Percentiles rank a stretch among this genome's conserved stretches.
These are phyloP conservation scores for Mermis nigrescens DNA, from an alignment of 2,888 invertebrate species.

Conservation along the genomic window DNA sequence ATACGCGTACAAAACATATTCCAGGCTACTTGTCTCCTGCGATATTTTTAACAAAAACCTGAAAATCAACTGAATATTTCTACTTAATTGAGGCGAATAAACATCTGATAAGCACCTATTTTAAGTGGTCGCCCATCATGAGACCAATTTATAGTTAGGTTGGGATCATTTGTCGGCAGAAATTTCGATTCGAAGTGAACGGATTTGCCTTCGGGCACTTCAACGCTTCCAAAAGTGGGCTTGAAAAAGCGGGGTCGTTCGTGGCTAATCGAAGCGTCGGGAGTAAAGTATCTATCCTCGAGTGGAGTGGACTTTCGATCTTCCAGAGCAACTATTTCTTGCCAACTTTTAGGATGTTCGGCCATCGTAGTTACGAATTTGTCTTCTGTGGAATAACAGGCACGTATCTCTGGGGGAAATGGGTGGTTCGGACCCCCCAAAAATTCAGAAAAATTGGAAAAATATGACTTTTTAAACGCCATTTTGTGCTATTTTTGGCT, in stretches of 20 bases:
- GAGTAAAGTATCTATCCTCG: background rate
- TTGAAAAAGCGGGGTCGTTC: constrained; percentile 56
- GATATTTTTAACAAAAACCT: background rate
- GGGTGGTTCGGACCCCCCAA: no score
- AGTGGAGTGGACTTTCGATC: constrained; percentile 14
- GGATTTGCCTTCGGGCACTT: constrained; percentile 66
- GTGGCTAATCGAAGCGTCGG: constrained; percentile 11
- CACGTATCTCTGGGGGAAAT: no score
- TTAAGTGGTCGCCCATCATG: constrained; percentile 39
- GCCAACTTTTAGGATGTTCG: constrained; percentile 68
- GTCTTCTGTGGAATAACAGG: background rate
- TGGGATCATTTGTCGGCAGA: constrained; percentile 86
- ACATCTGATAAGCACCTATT: constrained; percentile 33
- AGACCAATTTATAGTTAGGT: constrained; percentile 49
- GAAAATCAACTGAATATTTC: no score
- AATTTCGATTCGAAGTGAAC: constrained; percentile 92
- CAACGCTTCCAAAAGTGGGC: background rate
- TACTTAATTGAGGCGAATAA: background rate
- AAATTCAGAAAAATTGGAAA: no score
- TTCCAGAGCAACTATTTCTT: constrained; percentile 70
- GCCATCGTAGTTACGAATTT: constrained; percentile 33
- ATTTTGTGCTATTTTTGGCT: no score
- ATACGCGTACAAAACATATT: no score
- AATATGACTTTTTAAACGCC: no score
- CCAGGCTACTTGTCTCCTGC: no score